Percentiles rank a stretch among this genome's conserved stretches.
Evolutionary conservation across 92 coral and sea anemone species (phyloP).

Genomic region (Muricea muricata): DNA sequence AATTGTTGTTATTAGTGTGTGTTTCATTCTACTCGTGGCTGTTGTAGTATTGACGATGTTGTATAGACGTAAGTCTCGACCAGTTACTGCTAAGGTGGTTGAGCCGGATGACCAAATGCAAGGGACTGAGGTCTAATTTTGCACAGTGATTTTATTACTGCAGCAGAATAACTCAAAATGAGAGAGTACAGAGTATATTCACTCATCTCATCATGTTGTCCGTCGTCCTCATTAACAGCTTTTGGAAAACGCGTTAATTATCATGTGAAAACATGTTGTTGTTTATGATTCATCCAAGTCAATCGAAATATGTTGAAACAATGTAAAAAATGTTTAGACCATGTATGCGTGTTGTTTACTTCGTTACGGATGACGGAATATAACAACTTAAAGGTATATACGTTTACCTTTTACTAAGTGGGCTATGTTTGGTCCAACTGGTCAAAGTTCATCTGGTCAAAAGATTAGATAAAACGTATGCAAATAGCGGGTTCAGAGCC

Average conservation of each 20-base stretch:
- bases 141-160: neutral
- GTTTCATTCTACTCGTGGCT: conserved; percentile 72
- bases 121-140: conserved; percentile 32
- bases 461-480: too few relatives aligned
- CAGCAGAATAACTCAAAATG: neutral
- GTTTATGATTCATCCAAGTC: neutral
- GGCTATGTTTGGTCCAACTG: too few relatives aligned
- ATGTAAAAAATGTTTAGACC: neutral
- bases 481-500: too few relatives aligned
- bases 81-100: conserved; percentile 3
- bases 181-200: neutral
- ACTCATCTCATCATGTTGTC: neutral
- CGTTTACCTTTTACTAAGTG: too few relatives aligned
- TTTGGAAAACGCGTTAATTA: neutral
- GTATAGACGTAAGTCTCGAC: conserved; percentile 75
- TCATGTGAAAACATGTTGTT: neutral
- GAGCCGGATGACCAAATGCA: conserved; percentile 30
- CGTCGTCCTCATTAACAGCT: neutral
- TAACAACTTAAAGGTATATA: too few relatives aligned
- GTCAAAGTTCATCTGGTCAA: too few relatives aligned
- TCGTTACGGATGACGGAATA: too few relatives aligned
- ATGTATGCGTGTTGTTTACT: neutral
- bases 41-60: conserved; percentile 80
- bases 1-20: conserved; percentile 83
- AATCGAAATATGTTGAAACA: neutral